These are phyloP conservation scores for Idaea dimidiata DNA, from an alignment of 2,888 invertebrate species.

Conservation along the genomic window DNA sequence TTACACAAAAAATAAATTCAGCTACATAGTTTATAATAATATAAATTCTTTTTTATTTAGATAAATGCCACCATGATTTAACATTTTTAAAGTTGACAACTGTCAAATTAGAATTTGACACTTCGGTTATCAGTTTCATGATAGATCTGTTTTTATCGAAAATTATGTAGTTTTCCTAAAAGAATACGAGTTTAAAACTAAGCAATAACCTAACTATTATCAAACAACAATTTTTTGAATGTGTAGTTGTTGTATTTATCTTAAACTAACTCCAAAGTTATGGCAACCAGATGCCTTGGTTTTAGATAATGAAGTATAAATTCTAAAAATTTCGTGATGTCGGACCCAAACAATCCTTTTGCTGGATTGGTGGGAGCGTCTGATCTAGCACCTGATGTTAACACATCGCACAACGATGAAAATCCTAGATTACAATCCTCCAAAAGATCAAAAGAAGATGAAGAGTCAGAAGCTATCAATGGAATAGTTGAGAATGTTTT, in stretches of 20 bases:
- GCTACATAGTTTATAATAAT: no score
- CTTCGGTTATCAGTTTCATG: neutral
- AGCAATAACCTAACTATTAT: neutral
- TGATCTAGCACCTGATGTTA: slow-evolving; percentile 43
- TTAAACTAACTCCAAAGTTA: neutral
- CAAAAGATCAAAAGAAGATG: slow-evolving; percentile 44
- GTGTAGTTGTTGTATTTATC: neutral
- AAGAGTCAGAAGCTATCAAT: slow-evolving; percentile 65
- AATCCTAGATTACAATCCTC: slow-evolving; percentile 39
- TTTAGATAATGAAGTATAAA: slow-evolving; percentile 13
- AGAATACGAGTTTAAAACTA: neutral
- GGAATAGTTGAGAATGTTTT: slow-evolving; percentile 86
- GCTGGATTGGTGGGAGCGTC: slow-evolving; percentile 62
- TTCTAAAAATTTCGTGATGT: slow-evolving; percentile 44
- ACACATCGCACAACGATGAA: slow-evolving; percentile 38
- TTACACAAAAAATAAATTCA: no score
- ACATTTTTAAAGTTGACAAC: neutral
- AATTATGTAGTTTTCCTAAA: neutral
- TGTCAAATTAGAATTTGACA: neutral
- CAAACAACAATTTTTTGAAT: neutral
- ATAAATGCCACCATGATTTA: slow-evolving; percentile 1
- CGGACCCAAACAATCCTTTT: slow-evolving; percentile 71
- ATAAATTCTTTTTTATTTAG: neutral
- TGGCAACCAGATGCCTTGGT: neutral
- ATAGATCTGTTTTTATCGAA: neutral